A percentile compares a stretch with the other conserved stretches of the same genome.
phyloP scores from a whole-genome alignment of 2,113 vertebrate species.

The Patagioenas fasciata region DNA sequence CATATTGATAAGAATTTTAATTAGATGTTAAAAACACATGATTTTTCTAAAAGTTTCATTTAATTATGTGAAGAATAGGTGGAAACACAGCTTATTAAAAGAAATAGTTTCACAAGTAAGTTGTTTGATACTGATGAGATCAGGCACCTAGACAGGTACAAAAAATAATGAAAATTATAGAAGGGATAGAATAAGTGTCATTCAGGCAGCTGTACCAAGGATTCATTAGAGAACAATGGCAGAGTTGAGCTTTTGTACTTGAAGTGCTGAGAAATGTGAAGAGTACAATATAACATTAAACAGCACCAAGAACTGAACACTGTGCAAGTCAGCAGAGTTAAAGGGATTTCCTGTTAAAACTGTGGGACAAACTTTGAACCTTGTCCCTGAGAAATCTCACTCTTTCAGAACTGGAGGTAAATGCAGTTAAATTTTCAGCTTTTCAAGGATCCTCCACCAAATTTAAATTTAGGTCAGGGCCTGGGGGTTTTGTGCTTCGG shows the following conservation, averaged over 20 bases:
- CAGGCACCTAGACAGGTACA: background rate
- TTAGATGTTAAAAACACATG: background rate
- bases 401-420: background rate
- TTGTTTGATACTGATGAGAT: background rate
- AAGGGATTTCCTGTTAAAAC: background rate
- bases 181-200: background rate
- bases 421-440: background rate
- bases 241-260: background rate
- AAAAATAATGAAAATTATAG: background rate
- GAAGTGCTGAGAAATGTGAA: background rate
- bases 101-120: background rate
- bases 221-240: background rate
- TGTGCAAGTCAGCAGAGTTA: background rate
- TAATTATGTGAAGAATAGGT: background rate
- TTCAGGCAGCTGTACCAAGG: background rate
- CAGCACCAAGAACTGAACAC: background rate
- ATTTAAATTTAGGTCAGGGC: background rate
- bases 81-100: background rate
- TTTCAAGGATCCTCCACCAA: background rate
- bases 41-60: background rate
- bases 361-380: rapidly evolving
- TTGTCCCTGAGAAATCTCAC: background rate
- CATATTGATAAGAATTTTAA: background rate
- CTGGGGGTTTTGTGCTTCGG: background rate
- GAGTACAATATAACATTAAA: background rate